phyloP scores from a whole-genome alignment of 2,888 invertebrate species.

The Volucella inanis region DNA sequence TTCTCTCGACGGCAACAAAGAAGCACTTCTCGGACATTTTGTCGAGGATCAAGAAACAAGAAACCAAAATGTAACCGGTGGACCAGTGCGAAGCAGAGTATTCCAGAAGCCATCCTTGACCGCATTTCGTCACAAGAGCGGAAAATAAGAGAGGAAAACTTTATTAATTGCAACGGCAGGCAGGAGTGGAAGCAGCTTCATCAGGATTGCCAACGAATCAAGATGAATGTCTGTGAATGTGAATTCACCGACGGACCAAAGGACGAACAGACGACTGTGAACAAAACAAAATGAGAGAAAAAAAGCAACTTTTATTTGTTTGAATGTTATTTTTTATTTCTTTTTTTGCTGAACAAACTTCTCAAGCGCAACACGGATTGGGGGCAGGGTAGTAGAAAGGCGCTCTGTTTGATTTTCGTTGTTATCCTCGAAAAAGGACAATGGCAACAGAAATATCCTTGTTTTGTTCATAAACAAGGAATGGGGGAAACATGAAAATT shows the following conservation, averaged over 20 bases:
- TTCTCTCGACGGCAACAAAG: constrained; percentile 30
- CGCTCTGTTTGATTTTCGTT: constrained; percentile 68
- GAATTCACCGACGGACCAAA: constrained; percentile 29
- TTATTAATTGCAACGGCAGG: constrained; percentile 68
- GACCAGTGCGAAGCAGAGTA: constrained; percentile 40
- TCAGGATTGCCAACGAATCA: constrained; percentile 37
- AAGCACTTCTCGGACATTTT: constrained; percentile 34
- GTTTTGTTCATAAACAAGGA: constrained; percentile 64
- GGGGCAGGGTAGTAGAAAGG: not conserved
- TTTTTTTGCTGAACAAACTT: constrained; percentile 52
- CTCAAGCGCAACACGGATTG: constrained; percentile 41
- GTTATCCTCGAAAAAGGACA: constrained; percentile 53
- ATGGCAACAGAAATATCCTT: constrained; percentile 71
- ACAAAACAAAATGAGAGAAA: not conserved
- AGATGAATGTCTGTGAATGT: constrained; percentile 58
- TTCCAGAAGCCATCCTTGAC: constrained; percentile 67
- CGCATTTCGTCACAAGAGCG: constrained; percentile 70
- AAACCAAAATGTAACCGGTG: constrained; percentile 54
- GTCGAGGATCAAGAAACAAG: not conserved
- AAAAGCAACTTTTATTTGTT: no score
- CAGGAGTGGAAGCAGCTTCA: no score
- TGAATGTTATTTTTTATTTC: constrained; percentile 11
- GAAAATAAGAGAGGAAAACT: constrained; percentile 66
- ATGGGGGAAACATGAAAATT: constrained; percentile 63
- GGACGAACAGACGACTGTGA: constrained; percentile 8